phyloP scores from a whole-genome alignment of 1,140 invertebrate genomes.

The Drosophila triauraria region DNA sequence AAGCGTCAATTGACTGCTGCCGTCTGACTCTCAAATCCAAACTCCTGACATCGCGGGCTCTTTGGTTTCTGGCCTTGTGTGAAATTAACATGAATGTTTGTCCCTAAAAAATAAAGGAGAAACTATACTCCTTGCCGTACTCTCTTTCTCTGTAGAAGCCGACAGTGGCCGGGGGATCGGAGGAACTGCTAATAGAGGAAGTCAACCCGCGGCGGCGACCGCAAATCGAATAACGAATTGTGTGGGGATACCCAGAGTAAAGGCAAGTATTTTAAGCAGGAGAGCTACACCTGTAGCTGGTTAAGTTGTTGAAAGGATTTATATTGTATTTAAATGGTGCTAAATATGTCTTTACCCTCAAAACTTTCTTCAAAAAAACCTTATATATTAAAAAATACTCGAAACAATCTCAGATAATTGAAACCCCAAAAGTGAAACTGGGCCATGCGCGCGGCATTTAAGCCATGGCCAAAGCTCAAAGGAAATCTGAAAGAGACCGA shows the following conservation, averaged over 20 bases:
- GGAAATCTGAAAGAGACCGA: conserved; percentile 34
- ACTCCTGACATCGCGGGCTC: conserved; percentile 6
- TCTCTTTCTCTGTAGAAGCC: conserved; percentile 35
- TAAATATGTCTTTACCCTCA: neutral
- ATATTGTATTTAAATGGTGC: neutral
- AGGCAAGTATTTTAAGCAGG: neutral
- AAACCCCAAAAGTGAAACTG: conserved; percentile 46
- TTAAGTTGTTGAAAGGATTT: neutral
- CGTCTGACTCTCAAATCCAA: conserved; percentile 41
- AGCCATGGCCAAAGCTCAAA: conserved; percentile 46
- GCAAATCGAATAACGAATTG: conserved; percentile 35
- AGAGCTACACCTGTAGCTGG: neutral
- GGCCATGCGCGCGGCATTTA: conserved; percentile 36
- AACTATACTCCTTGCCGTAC: conserved; percentile 23
- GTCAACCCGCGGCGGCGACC: conserved; percentile 5
- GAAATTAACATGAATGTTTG: conserved; percentile 53
- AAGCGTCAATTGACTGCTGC: conserved; percentile 79
- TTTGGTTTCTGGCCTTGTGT: conserved; percentile 13
- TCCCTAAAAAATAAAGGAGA: conserved; percentile 35
- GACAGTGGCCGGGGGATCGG: neutral
- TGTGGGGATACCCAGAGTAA: conserved; percentile 11
- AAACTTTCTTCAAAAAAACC: conserved; percentile 16
- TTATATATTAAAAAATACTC: neutral
- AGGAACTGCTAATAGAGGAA: conserved; percentile 42
- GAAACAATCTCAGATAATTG: conserved; percentile 43